phyloP scores from a whole-genome alignment of 2,888 invertebrate species.

The Aethes cnicana region DNA sequence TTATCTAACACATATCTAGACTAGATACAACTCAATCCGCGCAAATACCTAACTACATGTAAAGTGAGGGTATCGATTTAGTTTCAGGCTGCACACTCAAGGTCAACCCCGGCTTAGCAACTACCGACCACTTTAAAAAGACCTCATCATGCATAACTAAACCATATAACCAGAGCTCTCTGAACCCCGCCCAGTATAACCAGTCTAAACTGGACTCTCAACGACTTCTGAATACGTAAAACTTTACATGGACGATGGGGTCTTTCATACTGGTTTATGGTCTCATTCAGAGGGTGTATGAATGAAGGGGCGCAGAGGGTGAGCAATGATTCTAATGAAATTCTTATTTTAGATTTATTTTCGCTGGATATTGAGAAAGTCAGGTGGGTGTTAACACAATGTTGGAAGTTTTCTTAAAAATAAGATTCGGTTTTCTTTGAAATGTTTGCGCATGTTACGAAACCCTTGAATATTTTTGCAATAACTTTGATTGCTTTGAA shows the following conservation, averaged over 20 bases:
- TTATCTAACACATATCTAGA: no score
- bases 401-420: no score
- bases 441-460: no score
- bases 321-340: constrained; percentile 15
- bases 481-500: no score
- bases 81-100: no score
- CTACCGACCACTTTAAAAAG: constrained; percentile 35
- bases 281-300: constrained; percentile 9
- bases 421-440: no score
- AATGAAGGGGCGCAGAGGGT: constrained; percentile 1
- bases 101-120: constrained; percentile 2
- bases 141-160: constrained; percentile 34
- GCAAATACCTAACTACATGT: no score
- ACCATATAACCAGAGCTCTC: constrained; percentile 36
- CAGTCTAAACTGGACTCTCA: constrained; percentile 33
- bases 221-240: neutral
- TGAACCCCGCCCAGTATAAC: constrained; percentile 33
- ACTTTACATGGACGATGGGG: neutral
- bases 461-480: no score
- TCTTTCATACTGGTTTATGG: neutral
- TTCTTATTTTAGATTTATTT: constrained; percentile 27
- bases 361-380: neutral
- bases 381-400: no score
- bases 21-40: no score
- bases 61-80: no score